These are phyloP conservation scores for Trochalopteron elliotii DNA, from an alignment of 2,113 vertebrate genomes.

Conservation along the genomic window DNA sequence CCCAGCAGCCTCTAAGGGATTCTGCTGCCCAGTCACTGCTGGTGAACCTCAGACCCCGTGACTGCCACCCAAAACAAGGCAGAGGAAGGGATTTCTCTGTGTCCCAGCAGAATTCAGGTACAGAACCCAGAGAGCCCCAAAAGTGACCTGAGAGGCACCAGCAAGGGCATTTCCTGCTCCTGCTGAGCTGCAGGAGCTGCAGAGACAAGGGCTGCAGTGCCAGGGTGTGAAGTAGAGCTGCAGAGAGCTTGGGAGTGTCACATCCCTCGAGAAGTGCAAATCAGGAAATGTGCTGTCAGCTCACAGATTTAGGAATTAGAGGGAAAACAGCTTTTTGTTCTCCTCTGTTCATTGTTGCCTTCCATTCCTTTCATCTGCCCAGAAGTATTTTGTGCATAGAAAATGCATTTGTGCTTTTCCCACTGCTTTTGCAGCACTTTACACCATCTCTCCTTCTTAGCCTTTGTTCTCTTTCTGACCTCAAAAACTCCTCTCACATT, in stretches of 20 bases:
- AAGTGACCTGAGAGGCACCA: not conserved
- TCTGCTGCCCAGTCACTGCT: not conserved
- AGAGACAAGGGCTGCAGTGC: fast-evolving
- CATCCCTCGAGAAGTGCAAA: not conserved
- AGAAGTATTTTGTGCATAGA: not conserved
- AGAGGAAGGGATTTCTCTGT: not conserved
- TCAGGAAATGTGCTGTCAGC: not conserved
- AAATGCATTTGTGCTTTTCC: not conserved
- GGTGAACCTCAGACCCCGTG: fast-evolving
- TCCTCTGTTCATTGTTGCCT: not conserved
- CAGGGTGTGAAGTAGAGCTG: not conserved
- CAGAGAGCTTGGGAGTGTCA: not conserved
- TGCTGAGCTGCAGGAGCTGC: not conserved
- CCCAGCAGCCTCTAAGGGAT: not conserved
- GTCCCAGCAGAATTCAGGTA: not conserved
- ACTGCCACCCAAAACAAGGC: not conserved
- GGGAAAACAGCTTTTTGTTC: not conserved
- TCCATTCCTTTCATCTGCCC: not conserved
- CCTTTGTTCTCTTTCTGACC: not conserved
- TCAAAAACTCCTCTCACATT: not conserved
- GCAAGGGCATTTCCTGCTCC: not conserved
- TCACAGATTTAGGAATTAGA: not conserved
- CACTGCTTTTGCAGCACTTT: not conserved
- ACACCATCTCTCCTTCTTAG: not conserved
- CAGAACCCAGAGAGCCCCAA: not conserved